phyloP scores from a whole-genome alignment of 2,113 vertebrate species.

The Pantherophis guttatus region DNA sequence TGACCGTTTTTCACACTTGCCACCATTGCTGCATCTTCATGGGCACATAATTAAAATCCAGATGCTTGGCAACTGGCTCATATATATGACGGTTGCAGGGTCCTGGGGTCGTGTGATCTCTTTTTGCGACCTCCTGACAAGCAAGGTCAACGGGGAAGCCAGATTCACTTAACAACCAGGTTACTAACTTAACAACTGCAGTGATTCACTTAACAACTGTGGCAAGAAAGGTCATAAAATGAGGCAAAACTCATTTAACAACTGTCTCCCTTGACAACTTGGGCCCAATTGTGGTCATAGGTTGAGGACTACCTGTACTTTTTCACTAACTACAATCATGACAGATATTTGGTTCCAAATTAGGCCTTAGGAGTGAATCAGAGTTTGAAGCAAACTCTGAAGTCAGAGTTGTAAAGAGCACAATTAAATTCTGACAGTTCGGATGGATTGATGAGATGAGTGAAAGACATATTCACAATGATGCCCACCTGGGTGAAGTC shows the following conservation, averaged over 20 bases:
- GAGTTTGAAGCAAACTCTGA: background rate
- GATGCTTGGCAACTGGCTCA: too few relatives aligned
- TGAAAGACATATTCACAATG: background rate
- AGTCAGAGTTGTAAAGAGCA: background rate
- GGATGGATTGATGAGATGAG: background rate
- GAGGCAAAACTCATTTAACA: background rate
- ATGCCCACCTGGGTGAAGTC: background rate
- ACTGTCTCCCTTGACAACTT: background rate
- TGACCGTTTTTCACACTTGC: too few relatives aligned
- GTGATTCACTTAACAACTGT: too few relatives aligned
- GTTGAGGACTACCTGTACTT: background rate
- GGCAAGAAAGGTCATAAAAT: too few relatives aligned
- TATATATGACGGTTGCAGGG: too few relatives aligned
- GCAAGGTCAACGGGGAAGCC: too few relatives aligned
- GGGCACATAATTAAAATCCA: too few relatives aligned
- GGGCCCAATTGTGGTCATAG: background rate
- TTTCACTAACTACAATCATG: background rate
- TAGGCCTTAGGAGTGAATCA: background rate
- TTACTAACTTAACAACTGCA: too few relatives aligned
- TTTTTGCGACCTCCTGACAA: too few relatives aligned
- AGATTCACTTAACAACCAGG: too few relatives aligned
- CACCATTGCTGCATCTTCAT: too few relatives aligned
- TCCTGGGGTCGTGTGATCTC: too few relatives aligned
- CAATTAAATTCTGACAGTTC: background rate
- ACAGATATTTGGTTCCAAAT: background rate